A percentile compares a stretch with the other conserved stretches of the same genome.
These are phyloP conservation scores for Junonia oenone DNA, from an alignment of 2,888 invertebrate species.

Conservation along the genomic window DNA sequence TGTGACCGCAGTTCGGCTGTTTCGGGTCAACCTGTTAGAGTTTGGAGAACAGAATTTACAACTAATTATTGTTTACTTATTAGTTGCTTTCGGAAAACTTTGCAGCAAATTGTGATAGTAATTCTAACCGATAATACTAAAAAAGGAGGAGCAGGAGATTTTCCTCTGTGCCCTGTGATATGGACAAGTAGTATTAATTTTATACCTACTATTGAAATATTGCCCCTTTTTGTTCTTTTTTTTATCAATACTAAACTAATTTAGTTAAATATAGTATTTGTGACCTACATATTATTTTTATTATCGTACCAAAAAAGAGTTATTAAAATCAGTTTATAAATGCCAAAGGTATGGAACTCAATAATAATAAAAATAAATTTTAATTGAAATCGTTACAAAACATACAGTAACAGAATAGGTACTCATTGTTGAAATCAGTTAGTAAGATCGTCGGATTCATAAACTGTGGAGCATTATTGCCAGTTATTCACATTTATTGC, in stretches of 20 bases:
- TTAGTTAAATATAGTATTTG: too few relatives aligned
- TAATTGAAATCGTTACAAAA: constrained; percentile 1
- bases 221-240: too few relatives aligned
- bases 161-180: too few relatives aligned
- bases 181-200: too few relatives aligned
- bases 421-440: constrained; percentile 17
- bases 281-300: too few relatives aligned
- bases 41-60: background rate
- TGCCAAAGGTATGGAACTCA: too few relatives aligned
- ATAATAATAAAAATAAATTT: background rate
- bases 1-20: constrained; percentile 5
- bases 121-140: too few relatives aligned
- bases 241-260: too few relatives aligned
- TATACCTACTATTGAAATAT: too few relatives aligned
- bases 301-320: too few relatives aligned
- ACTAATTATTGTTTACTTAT: background rate
- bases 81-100: background rate
- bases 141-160: too few relatives aligned
- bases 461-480: constrained; percentile 5
- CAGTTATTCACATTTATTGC: constrained; percentile 11
- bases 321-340: too few relatives aligned
- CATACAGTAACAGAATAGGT: background rate
- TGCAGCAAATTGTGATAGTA: background rate
- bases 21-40: background rate
- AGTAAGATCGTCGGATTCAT: constrained; percentile 11